phyloP scores from a whole-genome alignment of 2,797 vertebrate species.

The Carcharodon carcharias region DNA sequence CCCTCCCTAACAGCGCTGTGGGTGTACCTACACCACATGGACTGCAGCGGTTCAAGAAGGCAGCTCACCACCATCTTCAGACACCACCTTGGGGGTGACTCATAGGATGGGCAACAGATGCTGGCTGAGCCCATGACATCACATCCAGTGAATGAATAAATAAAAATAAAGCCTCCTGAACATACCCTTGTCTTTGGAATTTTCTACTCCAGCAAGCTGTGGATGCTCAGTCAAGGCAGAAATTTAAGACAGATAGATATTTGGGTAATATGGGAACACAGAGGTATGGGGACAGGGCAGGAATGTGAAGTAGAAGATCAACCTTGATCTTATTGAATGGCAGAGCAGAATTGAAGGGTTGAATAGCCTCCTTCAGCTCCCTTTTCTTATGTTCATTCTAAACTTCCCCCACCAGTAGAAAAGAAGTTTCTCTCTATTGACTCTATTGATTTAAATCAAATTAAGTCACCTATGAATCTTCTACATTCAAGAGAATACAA shows the following conservation, averaged over 20 bases:
- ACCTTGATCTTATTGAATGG: no score
- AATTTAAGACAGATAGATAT: not conserved
- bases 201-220: not conserved
- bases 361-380: not conserved
- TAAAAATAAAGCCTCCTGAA: not conserved
- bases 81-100: no score
- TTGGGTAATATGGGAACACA: not conserved
- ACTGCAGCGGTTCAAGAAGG: no score
- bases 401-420: not conserved
- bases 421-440: not conserved
- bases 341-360: not conserved
- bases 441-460: not conserved
- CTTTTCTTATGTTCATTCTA: not conserved
- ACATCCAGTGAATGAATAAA: no score
- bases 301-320: not conserved
- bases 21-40: no score
- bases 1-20: no score
- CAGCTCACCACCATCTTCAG: no score
- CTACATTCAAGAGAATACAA: not conserved
- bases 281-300: no score
- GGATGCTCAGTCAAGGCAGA: not conserved
- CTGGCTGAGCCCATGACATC: no score
- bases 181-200: not conserved
- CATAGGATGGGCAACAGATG: no score
- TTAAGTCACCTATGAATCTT: not conserved